Conservation (phyloP, 2,888 invertebrate genomes). For the Sialis lutaria region DNA sequence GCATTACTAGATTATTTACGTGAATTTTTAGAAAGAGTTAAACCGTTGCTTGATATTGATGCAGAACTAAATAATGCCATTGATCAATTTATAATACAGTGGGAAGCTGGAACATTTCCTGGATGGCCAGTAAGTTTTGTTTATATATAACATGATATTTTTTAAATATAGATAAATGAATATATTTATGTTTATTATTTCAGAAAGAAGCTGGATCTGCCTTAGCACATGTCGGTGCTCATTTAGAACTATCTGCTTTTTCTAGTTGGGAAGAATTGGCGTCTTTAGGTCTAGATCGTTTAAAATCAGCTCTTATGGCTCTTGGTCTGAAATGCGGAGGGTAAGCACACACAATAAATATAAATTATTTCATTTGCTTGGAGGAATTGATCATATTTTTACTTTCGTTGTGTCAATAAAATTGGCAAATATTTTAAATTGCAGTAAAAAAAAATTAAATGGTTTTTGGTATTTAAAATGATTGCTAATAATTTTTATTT, state of each 20-base stretch:
- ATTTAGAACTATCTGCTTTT: slow-evolving; percentile 95
- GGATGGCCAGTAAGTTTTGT: slow-evolving; percentile 68
- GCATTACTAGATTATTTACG: slow-evolving; percentile 71
- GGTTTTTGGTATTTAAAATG: not conserved
- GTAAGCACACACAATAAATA: slow-evolving; percentile 18
- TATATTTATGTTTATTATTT: slow-evolving; percentile 10
- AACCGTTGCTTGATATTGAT: slow-evolving; percentile 70
- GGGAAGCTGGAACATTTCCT: slow-evolving; percentile 78
- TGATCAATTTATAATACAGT: slow-evolving; percentile 68
- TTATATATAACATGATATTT: slow-evolving; percentile 4
- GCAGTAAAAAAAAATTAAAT: too few relatives aligned
- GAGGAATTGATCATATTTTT: too few relatives aligned
- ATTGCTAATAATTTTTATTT: not conserved
- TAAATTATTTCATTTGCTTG: not conserved
- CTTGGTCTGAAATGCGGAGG: slow-evolving; percentile 96
- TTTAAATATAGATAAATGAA: not conserved
- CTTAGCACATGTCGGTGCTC: slow-evolving; percentile 85
- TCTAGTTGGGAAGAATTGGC: slow-evolving; percentile 95
- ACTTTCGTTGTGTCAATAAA: too few relatives aligned
- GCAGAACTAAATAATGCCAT: slow-evolving; percentile 61
- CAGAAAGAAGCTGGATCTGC: slow-evolving; percentile 89
- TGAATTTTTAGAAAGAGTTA: slow-evolving; percentile 65
- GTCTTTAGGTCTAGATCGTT: slow-evolving; percentile 86
- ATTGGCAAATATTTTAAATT: too few relatives aligned
- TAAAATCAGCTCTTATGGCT: slow-evolving; percentile 95